Percentiles rank a stretch among this genome's conserved stretches.
Evolutionary conservation across 2,113 vertebrate species (phyloP).

Genomic region (Pelmatolapia mariae): DNA sequence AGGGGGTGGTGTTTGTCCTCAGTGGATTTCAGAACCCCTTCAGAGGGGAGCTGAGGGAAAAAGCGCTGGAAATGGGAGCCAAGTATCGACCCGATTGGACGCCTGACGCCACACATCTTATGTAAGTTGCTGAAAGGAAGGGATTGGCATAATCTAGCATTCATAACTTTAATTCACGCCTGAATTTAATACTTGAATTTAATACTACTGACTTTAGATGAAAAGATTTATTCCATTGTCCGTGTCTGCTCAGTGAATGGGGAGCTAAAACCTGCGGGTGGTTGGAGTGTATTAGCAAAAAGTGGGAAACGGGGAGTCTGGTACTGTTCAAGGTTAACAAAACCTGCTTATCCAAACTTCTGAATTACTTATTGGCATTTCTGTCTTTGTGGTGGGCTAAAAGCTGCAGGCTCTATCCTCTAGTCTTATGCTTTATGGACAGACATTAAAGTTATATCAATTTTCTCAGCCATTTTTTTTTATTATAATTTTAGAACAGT

Average conservation of each 20-base stretch:
- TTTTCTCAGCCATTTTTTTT: not conserved
- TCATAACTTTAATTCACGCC: not conserved
- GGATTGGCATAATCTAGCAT: not conserved
- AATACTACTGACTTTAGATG: not conserved
- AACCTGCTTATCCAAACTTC: not conserved
- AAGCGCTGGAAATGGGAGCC: slow-evolving; percentile 85
- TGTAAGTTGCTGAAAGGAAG: slow-evolving; percentile 65
- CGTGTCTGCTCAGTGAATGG: not conserved
- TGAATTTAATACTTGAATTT: not conserved
- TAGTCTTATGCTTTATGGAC: not conserved
- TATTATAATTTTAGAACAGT: not conserved
- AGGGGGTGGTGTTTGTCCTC: slow-evolving; percentile 85
- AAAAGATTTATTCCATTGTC: not conserved
- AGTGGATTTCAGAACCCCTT: slow-evolving; percentile 92
- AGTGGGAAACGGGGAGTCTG: not conserved
- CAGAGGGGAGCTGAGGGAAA: slow-evolving; percentile 84
- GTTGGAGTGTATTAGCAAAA: not conserved
- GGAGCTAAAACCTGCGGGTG: not conserved
- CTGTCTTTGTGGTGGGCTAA: not conserved
- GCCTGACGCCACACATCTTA: slow-evolving; percentile 83
- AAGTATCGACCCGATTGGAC: slow-evolving; percentile 87
- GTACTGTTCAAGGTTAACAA: not conserved
- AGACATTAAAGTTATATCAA: not conserved
- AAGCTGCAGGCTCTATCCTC: not conserved
- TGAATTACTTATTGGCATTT: not conserved